A percentile compares a stretch with the other conserved stretches of the same genome.
phyloP scores from a whole-genome alignment of 2,797 vertebrate genomes.

The Cyclura pinguis region DNA sequence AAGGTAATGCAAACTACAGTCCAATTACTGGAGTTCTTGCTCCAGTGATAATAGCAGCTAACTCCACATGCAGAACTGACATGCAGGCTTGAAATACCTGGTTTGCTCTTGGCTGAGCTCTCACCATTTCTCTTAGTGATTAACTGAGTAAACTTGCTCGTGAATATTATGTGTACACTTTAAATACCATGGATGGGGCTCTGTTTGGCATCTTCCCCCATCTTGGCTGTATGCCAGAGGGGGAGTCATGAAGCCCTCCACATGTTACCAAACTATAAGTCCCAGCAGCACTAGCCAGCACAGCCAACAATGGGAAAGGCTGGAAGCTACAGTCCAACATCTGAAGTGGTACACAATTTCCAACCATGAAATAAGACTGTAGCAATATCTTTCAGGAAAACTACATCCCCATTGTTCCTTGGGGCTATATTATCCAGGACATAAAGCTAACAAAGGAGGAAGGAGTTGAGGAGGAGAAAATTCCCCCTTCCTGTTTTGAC shows the following conservation, averaged over 20 bases:
- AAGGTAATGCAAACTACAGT: not conserved
- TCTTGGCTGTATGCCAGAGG: not conserved
- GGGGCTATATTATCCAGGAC: not conserved
- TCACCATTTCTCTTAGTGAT: not conserved
- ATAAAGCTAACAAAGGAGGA: not conserved
- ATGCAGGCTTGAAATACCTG: not conserved
- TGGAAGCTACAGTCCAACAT: not conserved
- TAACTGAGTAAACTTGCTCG: not conserved
- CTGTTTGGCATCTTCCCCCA: too few relatives aligned
- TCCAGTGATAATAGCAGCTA: conserved; percentile 32
- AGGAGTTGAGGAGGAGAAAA: too few relatives aligned
- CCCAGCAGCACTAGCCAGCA: too few relatives aligned
- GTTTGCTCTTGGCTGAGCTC: not conserved
- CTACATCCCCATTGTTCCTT: not conserved
- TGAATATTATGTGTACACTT: not conserved
- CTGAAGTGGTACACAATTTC: not conserved
- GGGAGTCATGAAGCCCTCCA: too few relatives aligned
- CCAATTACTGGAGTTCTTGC: conserved; percentile 49
- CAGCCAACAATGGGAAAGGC: too few relatives aligned
- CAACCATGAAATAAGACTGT: too few relatives aligned
- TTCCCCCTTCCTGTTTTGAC: too few relatives aligned
- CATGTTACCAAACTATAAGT: too few relatives aligned
- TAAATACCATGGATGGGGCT: not conserved
- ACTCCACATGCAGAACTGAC: conserved; percentile 9
- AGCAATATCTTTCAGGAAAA: not conserved